These are phyloP conservation scores for Lucinisca nassula DNA, from an alignment of 2,888 invertebrate species.

Conservation along the genomic window DNA sequence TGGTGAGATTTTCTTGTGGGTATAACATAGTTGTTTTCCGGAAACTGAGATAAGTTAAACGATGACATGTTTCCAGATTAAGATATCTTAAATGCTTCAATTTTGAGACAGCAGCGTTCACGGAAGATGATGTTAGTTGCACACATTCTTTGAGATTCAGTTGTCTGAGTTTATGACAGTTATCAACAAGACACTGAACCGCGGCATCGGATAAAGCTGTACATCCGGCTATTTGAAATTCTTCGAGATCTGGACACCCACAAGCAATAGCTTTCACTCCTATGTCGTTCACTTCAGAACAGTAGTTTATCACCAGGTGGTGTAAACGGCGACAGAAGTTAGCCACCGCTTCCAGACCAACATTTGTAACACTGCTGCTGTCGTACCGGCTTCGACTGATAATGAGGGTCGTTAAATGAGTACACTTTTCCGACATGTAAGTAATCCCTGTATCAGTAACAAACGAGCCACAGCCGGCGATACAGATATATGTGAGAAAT, in stretches of 20 bases:
- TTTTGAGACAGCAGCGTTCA: conserved; percentile 58
- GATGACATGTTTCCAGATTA: conserved; percentile 69
- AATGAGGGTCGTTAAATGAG: conserved; percentile 48
- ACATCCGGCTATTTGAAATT: conserved; percentile 71
- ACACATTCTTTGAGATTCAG: conserved; percentile 72
- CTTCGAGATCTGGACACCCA: conserved; percentile 51
- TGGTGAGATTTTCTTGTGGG: not conserved
- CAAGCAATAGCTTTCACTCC: conserved; percentile 66
- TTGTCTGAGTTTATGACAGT: conserved; percentile 58
- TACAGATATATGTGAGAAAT: conserved; percentile 28
- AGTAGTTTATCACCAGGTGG: conserved; percentile 62
- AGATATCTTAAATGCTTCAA: conserved; percentile 61
- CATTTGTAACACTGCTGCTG: conserved; percentile 44
- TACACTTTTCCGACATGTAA: conserved; percentile 58
- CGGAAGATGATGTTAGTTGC: conserved; percentile 67
- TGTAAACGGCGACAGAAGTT: conserved; percentile 49
- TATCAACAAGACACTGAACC: conserved; percentile 60
- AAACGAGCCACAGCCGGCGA: conserved; percentile 52
- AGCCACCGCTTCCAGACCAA: conserved; percentile 45
- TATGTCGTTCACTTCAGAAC: conserved; percentile 68
- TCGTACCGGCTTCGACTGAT: conserved; percentile 52
- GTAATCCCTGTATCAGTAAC: conserved; percentile 69
- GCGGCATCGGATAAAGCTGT: conserved; percentile 69
- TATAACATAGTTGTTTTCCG: not conserved
- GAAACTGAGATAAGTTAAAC: conserved; percentile 54